phyloP scores from a whole-genome alignment of 2,888 invertebrate genomes.

The Hirtodrosophila cameraria region DNA sequence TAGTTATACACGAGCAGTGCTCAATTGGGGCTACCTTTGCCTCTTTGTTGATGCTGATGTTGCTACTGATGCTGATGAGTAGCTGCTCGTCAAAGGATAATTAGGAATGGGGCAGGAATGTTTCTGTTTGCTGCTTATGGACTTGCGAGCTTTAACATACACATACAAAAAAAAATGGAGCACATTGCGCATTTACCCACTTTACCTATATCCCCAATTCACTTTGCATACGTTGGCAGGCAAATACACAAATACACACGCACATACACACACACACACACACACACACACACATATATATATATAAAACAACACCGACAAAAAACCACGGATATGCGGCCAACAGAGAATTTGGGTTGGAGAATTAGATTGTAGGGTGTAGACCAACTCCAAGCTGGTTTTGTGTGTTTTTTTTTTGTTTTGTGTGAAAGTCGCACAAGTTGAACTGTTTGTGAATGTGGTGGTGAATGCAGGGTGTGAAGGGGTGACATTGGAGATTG shows the following conservation, averaged over 20 bases:
- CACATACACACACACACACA: neutral
- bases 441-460: constrained; percentile 6
- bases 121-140: constrained; percentile 1
- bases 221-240: constrained; percentile 7
- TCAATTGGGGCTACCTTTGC: constrained; percentile 8
- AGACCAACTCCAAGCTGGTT: neutral
- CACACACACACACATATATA: neutral
- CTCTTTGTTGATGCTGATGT: neutral
- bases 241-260: neutral
- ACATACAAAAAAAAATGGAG: constrained; percentile 10
- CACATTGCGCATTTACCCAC: constrained; percentile 5
- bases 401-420: constrained; percentile 1
- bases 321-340: constrained; percentile 3
- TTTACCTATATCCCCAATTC: constrained; percentile 2
- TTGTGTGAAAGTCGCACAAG: constrained; percentile 17
- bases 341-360: constrained; percentile 2
- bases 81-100: neutral
- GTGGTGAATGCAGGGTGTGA: neutral
- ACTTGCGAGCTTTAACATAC: constrained; percentile 8
- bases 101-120: neutral
- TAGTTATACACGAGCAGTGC: constrained; percentile 1
- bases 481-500: neutral
- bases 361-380: neutral
- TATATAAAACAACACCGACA: too few species aligned
- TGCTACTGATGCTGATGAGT: neutral